A percentile compares a stretch with the other conserved stretches of the same genome.
phyloP scores from a whole-genome alignment of 2,113 vertebrate species.

The Oceanites oceanicus region DNA sequence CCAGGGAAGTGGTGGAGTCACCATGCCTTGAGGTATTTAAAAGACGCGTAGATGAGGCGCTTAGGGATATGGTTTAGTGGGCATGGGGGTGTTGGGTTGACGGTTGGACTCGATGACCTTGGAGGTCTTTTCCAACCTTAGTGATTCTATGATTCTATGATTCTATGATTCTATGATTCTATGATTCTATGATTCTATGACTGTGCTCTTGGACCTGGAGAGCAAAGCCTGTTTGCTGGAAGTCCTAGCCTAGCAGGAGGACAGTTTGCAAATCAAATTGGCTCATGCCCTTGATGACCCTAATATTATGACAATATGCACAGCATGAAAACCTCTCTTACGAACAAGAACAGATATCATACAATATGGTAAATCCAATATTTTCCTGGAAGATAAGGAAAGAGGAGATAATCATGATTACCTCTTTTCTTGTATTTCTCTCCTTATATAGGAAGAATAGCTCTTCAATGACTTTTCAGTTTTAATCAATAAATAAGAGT shows the following conservation, averaged over 20 bases:
- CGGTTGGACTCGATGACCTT: no score
- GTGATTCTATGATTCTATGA: no score
- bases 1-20: no score
- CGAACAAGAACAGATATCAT: not conserved
- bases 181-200: no score
- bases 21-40: no score
- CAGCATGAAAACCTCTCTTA: not conserved
- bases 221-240: not conserved
- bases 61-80: no score
- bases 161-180: no score
- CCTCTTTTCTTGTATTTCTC: not conserved
- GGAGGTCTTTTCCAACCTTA: no score
- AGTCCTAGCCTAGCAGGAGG: not conserved
- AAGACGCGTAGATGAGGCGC: no score
- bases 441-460: not conserved
- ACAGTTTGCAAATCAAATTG: not conserved
- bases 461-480: not conserved
- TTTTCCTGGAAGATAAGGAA: not conserved
- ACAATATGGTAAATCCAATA: not conserved
- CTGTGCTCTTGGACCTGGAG: not conserved
- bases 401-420: not conserved
- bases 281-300: not conserved
- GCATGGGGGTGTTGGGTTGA: no score
- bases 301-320: not conserved
- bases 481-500: not conserved